These are phyloP conservation scores for Malacoctenus gilli DNA, from an alignment of 2,797 vertebrate species.

Conservation along the genomic window DNA sequence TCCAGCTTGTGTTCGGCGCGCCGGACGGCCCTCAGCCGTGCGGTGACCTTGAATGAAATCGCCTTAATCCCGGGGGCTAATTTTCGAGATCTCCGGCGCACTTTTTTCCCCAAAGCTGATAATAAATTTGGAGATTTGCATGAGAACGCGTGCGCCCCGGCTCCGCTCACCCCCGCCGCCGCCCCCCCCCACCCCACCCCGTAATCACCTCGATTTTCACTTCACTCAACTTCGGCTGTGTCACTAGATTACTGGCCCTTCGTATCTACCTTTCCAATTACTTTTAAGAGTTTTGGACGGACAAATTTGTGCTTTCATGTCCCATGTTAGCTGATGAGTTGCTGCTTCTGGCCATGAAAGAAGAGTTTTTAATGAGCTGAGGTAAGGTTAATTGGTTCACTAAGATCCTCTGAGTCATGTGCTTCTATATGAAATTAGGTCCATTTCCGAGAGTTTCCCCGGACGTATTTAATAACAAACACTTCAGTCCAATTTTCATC, in stretches of 20 bases:
- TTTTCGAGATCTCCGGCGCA: slow-evolving; percentile 27
- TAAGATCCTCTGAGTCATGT: slow-evolving; percentile 82
- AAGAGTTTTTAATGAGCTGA: slow-evolving; percentile 84
- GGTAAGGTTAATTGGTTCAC: slow-evolving; percentile 86
- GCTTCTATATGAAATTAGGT: slow-evolving; percentile 83
- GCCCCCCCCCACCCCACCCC: slow-evolving; percentile 45
- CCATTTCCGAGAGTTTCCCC: slow-evolving; percentile 81
- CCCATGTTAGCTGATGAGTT: slow-evolving; percentile 80
- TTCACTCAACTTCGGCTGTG: slow-evolving; percentile 73
- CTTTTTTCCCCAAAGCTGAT: slow-evolving; percentile 32
- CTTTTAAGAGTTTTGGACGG: slow-evolving; percentile 82
- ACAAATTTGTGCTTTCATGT: slow-evolving; percentile 86
- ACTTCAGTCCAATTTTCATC: slow-evolving; percentile 82
- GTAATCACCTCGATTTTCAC: slow-evolving; percentile 68
- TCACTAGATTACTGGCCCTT: slow-evolving; percentile 77
- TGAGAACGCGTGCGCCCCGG: slow-evolving; percentile 32
- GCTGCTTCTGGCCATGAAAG: slow-evolving; percentile 82
- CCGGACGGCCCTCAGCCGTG: slow-evolving; percentile 36
- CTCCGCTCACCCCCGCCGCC: slow-evolving; percentile 10
- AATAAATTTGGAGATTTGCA: slow-evolving; percentile 34
- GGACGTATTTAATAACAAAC: slow-evolving; percentile 86
- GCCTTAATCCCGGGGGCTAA: slow-evolving; percentile 42
- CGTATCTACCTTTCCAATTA: slow-evolving; percentile 85
- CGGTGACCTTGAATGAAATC: slow-evolving; percentile 57
- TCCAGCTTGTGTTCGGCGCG: slow-evolving; percentile 26